A percentile compares a stretch with the other conserved stretches of the same genome.
Evolutionary conservation across 2,888 invertebrate genomes (phyloP).

Genomic region (Schrankia costaestrigalis): DNA sequence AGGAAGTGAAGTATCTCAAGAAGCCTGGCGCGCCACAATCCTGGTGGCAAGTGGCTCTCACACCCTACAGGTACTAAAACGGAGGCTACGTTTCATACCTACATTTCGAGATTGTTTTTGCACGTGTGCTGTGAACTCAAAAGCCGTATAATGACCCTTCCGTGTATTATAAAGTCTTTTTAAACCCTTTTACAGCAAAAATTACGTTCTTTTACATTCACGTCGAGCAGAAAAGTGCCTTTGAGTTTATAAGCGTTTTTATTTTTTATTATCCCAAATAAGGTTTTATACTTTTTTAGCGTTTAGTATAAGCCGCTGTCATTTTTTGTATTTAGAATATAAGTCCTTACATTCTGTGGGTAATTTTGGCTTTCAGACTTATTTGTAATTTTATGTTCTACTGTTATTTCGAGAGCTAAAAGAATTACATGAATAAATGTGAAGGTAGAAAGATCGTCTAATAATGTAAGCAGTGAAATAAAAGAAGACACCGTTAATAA

Average conservation of each 20-base stretch:
- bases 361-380: too few relatives aligned
- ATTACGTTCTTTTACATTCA: slow-evolving; percentile 63
- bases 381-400: too few relatives aligned
- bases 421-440: slow-evolving; percentile 36
- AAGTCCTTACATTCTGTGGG: too few relatives aligned
- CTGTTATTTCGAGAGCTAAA: not conserved
- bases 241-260: slow-evolving; percentile 48
- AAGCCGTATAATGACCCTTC: slow-evolving; percentile 68
- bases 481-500: slow-evolving; percentile 32
- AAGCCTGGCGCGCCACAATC: slow-evolving; percentile 18
- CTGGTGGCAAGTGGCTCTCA: slow-evolving; percentile 24
- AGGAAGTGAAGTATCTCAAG: slow-evolving; percentile 29
- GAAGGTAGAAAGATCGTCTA: slow-evolving; percentile 22
- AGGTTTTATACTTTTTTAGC: slow-evolving; percentile 10
- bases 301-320: slow-evolving; percentile 2
- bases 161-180: slow-evolving; percentile 69
- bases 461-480: slow-evolving; percentile 28
- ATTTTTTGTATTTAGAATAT: too few relatives aligned
- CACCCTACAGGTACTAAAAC: slow-evolving; percentile 27
- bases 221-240: slow-evolving; percentile 61
- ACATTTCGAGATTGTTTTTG: slow-evolving; percentile 57
- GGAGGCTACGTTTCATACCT: slow-evolving; percentile 31
- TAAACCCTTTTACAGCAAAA: slow-evolving; percentile 57
- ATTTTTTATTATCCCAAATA: slow-evolving; percentile 32
- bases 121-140: slow-evolving; percentile 67